Percentiles rank a stretch among this genome's conserved stretches.
phyloP scores from a whole-genome alignment of 2,797 vertebrate species.

The Anas bernieri region DNA sequence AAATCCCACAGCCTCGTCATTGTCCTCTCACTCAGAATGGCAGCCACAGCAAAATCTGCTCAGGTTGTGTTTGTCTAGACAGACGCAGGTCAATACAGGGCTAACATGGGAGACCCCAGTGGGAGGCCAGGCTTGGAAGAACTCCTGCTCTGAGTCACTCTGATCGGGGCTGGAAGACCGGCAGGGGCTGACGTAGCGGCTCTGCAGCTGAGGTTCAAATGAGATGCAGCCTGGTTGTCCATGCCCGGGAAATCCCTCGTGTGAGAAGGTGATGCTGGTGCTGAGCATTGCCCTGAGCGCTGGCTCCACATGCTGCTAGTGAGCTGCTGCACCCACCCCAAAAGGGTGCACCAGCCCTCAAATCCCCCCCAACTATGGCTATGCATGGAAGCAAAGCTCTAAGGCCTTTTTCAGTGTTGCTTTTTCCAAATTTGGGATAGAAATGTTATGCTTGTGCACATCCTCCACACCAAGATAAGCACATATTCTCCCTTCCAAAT shows the following conservation, averaged over 20 bases:
- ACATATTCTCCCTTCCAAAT: neutral
- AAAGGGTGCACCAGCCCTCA: neutral
- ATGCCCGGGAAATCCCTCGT: fast-evolving
- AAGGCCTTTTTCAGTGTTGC: neutral
- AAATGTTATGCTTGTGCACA: neutral
- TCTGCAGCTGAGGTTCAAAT: neutral
- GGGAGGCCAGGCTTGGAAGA: neutral
- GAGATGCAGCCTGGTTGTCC: neutral
- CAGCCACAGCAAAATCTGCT: neutral
- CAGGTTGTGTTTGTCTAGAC: neutral
- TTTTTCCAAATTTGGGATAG: neutral
- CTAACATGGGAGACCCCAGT: neutral
- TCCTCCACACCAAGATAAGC: neutral
- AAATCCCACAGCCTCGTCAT: neutral
- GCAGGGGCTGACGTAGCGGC: fast-evolving
- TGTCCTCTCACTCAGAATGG: fast-evolving
- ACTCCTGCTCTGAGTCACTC: neutral
- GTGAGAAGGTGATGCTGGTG: neutral
- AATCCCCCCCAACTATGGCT: neutral
- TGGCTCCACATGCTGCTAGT: neutral
- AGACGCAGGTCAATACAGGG: neutral
- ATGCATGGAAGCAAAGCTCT: neutral
- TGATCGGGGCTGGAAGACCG: neutral
- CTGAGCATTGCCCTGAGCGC: neutral
- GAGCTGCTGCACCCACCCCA: neutral